A percentile compares a stretch with the other conserved stretches of the same genome.
phyloP scores from a whole-genome alignment of 2,797 vertebrate genomes.

The Fistularia commersonii region DNA sequence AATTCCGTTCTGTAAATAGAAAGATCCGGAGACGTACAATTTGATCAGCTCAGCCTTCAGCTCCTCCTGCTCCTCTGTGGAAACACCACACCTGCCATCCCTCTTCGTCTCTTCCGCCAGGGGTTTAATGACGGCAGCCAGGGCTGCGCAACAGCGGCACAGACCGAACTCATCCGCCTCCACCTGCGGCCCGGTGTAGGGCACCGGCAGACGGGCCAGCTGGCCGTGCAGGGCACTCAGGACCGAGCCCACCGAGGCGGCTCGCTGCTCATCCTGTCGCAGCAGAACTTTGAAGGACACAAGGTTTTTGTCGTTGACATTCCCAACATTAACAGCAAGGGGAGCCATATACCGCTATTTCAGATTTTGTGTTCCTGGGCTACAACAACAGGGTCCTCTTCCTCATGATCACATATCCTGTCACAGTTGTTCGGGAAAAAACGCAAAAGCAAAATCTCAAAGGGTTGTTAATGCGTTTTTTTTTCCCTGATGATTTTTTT shows the following conservation, averaged over 20 bases:
- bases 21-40: conserved; percentile 78
- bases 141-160: conserved; percentile 80
- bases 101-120: conserved; percentile 80
- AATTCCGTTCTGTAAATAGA: too few species aligned
- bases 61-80: conserved; percentile 51
- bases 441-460: too few species aligned
- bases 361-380: too few species aligned
- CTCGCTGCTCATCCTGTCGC: conserved; percentile 76
- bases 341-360: conserved; percentile 32
- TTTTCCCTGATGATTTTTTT: too few species aligned
- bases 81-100: conserved; percentile 43
- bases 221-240: conserved; percentile 83
- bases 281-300: conserved; percentile 74
- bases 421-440: too few species aligned
- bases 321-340: conserved; percentile 37
- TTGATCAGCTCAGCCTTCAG: conserved; percentile 84
- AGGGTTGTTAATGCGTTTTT: too few species aligned
- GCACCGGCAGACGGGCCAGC: conserved; percentile 84
- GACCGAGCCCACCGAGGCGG: conserved; percentile 75
- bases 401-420: too few species aligned
- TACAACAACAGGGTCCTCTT: neutral
- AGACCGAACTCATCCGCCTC: conserved; percentile 79
- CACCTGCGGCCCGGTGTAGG: conserved; percentile 82
- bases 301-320: conserved; percentile 5
- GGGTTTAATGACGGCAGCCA: conserved; percentile 79